phyloP scores from a whole-genome alignment of 2,888 invertebrate genomes.

The Drosophila neutralis region DNA sequence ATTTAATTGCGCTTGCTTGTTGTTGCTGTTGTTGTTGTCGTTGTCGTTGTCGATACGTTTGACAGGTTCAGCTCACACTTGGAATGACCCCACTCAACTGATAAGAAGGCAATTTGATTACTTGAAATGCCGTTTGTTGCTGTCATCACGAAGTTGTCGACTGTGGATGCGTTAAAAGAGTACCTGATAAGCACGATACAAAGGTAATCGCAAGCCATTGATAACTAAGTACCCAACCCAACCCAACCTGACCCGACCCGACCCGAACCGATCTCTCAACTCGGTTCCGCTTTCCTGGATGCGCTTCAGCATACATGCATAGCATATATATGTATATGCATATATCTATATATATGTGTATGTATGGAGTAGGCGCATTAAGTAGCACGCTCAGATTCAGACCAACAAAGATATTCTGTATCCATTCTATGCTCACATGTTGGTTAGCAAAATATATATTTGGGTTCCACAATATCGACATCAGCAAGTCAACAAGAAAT shows the following conservation, averaged over 20 bases:
- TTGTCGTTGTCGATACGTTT: slow-evolving; percentile 16
- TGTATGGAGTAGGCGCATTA: neutral
- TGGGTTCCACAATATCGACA: too few species aligned
- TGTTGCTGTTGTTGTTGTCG: neutral
- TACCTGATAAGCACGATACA: slow-evolving; percentile 13
- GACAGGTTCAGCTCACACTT: slow-evolving; percentile 38
- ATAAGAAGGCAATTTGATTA: slow-evolving; percentile 20
- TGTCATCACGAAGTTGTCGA: neutral
- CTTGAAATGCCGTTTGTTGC: slow-evolving; percentile 6
- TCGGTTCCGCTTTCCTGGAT: neutral
- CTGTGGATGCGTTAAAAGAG: slow-evolving; percentile 12
- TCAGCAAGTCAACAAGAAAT: too few species aligned
- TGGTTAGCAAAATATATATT: neutral
- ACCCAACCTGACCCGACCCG: neutral
- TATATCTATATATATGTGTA: neutral
- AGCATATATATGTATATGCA: neutral
- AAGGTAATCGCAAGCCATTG: slow-evolving; percentile 21
- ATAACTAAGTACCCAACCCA: slow-evolving; percentile 1
- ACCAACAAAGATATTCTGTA: neutral
- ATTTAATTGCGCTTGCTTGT: slow-evolving; percentile 50
- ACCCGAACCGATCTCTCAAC: neutral
- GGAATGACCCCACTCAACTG: slow-evolving; percentile 30
- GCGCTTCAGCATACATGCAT: neutral
- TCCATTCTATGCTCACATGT: neutral
- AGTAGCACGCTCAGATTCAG: neutral